Percentiles rank a stretch among this genome's conserved stretches.
These are phyloP conservation scores for Augochlorella aurata DNA, from an alignment of 2,888 invertebrate species.

Conservation along the genomic window DNA sequence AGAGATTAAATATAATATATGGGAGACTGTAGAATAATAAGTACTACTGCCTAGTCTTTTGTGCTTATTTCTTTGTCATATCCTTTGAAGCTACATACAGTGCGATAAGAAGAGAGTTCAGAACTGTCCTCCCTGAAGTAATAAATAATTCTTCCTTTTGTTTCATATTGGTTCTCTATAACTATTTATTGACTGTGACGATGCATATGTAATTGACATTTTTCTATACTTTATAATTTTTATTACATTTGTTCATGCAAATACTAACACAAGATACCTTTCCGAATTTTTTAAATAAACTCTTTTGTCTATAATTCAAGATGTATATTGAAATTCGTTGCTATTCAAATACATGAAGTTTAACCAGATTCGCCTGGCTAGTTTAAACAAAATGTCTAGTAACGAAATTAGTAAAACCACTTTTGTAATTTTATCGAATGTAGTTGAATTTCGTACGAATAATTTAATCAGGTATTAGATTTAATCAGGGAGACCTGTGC, in stretches of 20 bases:
- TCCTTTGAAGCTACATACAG: not conserved
- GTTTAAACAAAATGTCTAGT: not conserved
- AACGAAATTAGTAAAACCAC: not conserved
- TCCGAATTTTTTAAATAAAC: too few species aligned
- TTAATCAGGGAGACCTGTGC: not conserved
- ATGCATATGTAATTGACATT: too few species aligned
- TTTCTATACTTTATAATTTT: too few species aligned
- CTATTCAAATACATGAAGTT: too few species aligned
- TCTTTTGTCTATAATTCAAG: too few species aligned
- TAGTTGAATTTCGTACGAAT: not conserved
- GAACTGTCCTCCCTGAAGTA: not conserved
- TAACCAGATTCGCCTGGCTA: not conserved
- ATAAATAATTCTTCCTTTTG: too few species aligned
- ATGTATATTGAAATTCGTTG: too few species aligned
- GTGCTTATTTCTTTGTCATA: not conserved
- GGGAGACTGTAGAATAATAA: not conserved
- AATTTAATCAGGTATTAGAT: not conserved
- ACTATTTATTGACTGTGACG: too few species aligned
- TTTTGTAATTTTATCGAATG: not conserved
- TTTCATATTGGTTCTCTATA: too few species aligned
- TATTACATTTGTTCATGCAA: too few species aligned
- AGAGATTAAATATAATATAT: not conserved
- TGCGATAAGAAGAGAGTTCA: not conserved
- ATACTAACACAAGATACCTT: too few species aligned
- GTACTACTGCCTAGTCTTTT: not conserved